Evolutionary conservation across 2,888 invertebrate species (phyloP).

Genomic region (Anthophora plumipes): DNA sequence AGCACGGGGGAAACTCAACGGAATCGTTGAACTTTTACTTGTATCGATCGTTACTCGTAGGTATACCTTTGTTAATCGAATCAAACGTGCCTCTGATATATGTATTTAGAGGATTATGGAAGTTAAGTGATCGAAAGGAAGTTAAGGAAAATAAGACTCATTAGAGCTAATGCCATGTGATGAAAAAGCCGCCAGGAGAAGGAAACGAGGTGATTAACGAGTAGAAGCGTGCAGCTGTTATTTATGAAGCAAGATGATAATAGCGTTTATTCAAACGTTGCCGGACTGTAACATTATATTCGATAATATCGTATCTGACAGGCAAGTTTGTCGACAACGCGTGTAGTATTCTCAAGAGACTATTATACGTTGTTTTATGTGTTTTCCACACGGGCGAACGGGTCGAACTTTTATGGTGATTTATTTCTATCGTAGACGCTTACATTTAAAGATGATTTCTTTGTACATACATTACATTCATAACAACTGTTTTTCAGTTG

Average conservation of each 20-base stretch:
- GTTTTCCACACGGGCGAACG: constrained; percentile 29
- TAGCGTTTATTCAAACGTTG: constrained; percentile 28
- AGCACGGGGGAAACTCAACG: constrained; percentile 9
- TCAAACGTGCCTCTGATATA: constrained; percentile 28
- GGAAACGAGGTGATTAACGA: constrained; percentile 22
- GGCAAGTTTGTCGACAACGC: constrained; percentile 9
- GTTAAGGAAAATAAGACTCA: constrained; percentile 17
- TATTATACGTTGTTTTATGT: constrained; percentile 42
- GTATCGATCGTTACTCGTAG: constrained; percentile 30
- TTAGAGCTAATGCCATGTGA: constrained; percentile 17
- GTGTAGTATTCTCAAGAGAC: constrained; percentile 20
- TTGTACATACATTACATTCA: constrained; percentile 58
- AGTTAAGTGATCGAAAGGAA: constrained; percentile 14
- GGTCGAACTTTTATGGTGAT: constrained; percentile 50
- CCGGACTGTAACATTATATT: constrained; percentile 14
- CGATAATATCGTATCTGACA: constrained; percentile 22
- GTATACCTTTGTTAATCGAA: constrained; percentile 30
- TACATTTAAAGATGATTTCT: constrained; percentile 36
- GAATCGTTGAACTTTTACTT: constrained; percentile 25
- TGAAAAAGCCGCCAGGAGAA: constrained; percentile 10
- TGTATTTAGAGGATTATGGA: constrained; percentile 17
- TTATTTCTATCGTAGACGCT: constrained; percentile 45
- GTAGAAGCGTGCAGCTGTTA: constrained; percentile 27
- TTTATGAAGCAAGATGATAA: constrained; percentile 15
- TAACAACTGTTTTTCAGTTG: constrained; percentile 35